Evolutionary conservation across 1,140 invertebrate species (phyloP).

Genomic region (Andricus grossulariae): DNA sequence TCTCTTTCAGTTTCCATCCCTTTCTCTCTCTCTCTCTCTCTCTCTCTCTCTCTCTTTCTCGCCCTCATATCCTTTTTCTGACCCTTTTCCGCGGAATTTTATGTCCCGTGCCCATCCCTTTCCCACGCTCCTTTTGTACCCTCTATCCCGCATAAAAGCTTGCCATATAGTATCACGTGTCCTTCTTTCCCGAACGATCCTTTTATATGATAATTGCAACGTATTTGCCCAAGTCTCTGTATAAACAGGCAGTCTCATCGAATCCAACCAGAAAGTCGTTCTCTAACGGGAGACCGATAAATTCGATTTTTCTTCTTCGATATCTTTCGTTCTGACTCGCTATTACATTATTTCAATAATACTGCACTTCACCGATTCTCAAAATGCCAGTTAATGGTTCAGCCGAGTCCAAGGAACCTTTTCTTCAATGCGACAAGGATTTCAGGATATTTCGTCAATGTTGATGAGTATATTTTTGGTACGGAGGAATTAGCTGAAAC

Average conservation of each 20-base stretch:
- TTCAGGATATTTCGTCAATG: too few species aligned
- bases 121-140: slow-evolving; percentile 43
- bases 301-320: slow-evolving; percentile 42
- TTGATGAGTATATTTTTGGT: too few species aligned
- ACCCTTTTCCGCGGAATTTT: slow-evolving; percentile 6
- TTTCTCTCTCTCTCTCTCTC: background rate
- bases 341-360: slow-evolving; percentile 13
- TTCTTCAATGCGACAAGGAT: too few species aligned
- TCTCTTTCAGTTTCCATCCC: background rate
- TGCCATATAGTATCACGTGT: slow-evolving; percentile 45
- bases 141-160: slow-evolving; percentile 48
- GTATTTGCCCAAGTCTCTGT: slow-evolving; percentile 61
- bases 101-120: slow-evolving; percentile 18
- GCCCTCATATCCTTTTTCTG: background rate
- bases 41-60: background rate
- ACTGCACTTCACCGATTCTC: background rate
- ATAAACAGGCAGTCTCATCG: slow-evolving; percentile 61
- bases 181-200: slow-evolving; percentile 59
- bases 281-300: slow-evolving; percentile 38
- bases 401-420: too few species aligned
- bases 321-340: slow-evolving; percentile 19
- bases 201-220: slow-evolving; percentile 72
- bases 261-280: slow-evolving; percentile 47
- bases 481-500: too few species aligned
- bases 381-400: background rate